These are phyloP conservation scores for Euplagia quadripunctaria DNA, from an alignment of 2,888 invertebrate species.

Conservation along the genomic window DNA sequence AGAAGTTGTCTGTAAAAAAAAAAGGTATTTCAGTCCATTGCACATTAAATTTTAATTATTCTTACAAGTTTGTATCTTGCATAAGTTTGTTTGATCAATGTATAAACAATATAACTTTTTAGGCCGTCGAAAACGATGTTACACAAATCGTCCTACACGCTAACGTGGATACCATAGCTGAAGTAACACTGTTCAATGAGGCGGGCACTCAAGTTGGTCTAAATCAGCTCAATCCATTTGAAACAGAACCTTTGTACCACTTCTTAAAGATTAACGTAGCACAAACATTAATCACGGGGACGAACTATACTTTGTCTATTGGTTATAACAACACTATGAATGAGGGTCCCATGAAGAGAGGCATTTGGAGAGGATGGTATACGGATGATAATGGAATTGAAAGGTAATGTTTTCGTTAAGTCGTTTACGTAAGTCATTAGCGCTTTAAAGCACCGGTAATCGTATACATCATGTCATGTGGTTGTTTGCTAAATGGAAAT, in stretches of 20 bases:
- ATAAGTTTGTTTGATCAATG: background rate
- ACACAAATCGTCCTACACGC: conserved; percentile 81
- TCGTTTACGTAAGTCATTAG: background rate
- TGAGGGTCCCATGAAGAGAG: conserved; percentile 81
- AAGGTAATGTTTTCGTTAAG: conserved; percentile 57
- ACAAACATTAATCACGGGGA: conserved; percentile 57
- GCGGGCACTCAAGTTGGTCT: conserved; percentile 50
- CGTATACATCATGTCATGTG: background rate
- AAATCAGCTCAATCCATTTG: conserved; percentile 44
- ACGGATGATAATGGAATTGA: conserved; percentile 68
- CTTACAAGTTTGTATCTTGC: no score
- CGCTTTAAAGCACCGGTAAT: no score
- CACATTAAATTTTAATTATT: no score
- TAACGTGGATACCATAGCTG: conserved; percentile 73
- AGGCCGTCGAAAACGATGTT: conserved; percentile 70
- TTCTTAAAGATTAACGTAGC: conserved; percentile 75
- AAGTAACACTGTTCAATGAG: conserved; percentile 49
- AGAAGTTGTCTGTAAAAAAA: no score
- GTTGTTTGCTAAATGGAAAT: background rate
- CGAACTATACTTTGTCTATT: conserved; percentile 78
- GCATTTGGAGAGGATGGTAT: conserved; percentile 82
- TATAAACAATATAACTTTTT: conserved; percentile 43
- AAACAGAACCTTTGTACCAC: conserved; percentile 74
- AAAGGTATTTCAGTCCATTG: no score
- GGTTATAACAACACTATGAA: conserved; percentile 84